These are phyloP conservation scores for Pedionomus torquatus DNA, from an alignment of 2,113 vertebrate species.

Conservation along the genomic window DNA sequence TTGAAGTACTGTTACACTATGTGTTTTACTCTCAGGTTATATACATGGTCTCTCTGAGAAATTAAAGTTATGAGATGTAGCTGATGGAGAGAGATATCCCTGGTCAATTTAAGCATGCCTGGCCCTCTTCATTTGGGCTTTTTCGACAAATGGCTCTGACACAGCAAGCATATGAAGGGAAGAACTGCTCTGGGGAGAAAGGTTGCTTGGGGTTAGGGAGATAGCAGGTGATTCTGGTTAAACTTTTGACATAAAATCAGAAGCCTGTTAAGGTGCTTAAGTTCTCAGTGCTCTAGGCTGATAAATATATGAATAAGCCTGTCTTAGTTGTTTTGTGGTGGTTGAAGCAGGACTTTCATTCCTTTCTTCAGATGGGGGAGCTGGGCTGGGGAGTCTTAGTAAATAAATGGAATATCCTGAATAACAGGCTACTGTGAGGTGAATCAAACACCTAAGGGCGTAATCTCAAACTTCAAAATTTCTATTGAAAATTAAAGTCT, in stretches of 20 bases:
- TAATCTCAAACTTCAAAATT: background rate
- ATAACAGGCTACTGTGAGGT: background rate
- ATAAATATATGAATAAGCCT: background rate
- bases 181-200: background rate
- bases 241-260: slow-evolving; percentile 6
- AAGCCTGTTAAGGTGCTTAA: background rate
- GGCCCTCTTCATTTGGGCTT: background rate
- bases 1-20: background rate
- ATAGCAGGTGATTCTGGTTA: background rate
- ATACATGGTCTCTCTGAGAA: background rate
- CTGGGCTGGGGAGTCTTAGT: background rate
- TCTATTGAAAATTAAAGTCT: background rate
- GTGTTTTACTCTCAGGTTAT: background rate
- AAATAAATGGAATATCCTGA: background rate
- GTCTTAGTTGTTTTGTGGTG: background rate
- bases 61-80: background rate
- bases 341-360: background rate
- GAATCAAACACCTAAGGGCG: background rate
- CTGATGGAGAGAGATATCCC: background rate
- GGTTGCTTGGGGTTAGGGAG: background rate
- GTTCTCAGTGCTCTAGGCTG: background rate
- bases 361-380: background rate
- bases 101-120: background rate
- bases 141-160: background rate
- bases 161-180: background rate